Conservation (phyloP, 2,888 invertebrate genomes). For the Pardosa pseudoannulata region DNA sequence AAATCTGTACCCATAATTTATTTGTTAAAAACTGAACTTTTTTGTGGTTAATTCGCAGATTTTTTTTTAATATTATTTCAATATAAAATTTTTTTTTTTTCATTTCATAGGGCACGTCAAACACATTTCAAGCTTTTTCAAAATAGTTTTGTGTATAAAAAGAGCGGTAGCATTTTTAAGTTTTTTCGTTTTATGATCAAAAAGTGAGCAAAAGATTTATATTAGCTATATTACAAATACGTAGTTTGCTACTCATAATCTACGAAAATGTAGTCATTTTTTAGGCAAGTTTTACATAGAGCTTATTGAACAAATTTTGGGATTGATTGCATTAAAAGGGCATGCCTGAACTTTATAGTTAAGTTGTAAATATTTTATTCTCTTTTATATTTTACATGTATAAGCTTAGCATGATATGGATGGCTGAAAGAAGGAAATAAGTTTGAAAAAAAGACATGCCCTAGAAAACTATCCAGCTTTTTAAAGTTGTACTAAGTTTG, state of each 20-base stretch:
- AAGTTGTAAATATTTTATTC: conserved; percentile 29
- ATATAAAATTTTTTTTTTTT: background rate
- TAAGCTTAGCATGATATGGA: conserved; percentile 56
- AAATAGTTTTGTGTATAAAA: background rate
- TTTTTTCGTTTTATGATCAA: conserved; percentile 22
- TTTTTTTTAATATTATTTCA: background rate
- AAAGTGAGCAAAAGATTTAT: conserved; percentile 50
- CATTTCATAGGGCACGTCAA: background rate
- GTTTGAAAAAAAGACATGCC: conserved; percentile 59
- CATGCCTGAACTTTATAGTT: conserved; percentile 36
- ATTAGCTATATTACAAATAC: conserved; percentile 59
- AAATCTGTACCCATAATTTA: background rate
- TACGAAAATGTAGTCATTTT: conserved; percentile 53
- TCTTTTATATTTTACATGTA: conserved; percentile 48
- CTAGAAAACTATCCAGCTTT: conserved; percentile 57
- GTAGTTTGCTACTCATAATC: conserved; percentile 39
- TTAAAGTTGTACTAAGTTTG: conserved; percentile 53
- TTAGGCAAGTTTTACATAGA: conserved; percentile 39
- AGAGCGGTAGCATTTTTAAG: background rate
- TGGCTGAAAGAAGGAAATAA: conserved; percentile 61
- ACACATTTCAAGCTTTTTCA: background rate
- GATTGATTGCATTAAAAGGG: conserved; percentile 31
- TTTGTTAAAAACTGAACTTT: background rate
- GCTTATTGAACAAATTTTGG: conserved; percentile 33
- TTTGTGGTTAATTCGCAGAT: background rate